Percentiles rank a stretch among this genome's conserved stretches.
These are phyloP conservation scores for Parelbella ahira DNA, from an alignment of 2,888 invertebrate species.

Conservation along the genomic window DNA sequence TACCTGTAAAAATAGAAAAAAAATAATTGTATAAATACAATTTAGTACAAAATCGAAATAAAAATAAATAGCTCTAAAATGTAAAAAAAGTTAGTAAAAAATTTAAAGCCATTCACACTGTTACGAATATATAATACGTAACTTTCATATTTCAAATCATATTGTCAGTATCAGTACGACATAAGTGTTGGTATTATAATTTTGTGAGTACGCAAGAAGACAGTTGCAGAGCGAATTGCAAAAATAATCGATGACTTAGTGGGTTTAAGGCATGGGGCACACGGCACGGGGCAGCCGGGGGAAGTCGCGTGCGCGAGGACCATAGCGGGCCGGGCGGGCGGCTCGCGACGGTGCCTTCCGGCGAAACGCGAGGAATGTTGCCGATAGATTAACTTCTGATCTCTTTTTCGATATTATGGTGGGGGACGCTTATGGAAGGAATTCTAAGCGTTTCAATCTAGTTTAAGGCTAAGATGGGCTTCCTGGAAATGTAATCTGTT, in stretches of 20 bases:
- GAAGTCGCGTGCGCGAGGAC: constrained; percentile 61
- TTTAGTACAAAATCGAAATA: too few species aligned
- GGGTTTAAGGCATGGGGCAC: constrained; percentile 37
- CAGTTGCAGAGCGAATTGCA: constrained; percentile 39
- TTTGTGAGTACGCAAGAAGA: constrained; percentile 4
- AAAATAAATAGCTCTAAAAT: too few species aligned
- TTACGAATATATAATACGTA: too few species aligned
- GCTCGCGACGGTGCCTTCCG: constrained; percentile 68
- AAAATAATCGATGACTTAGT: constrained; percentile 63
- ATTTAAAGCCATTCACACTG: too few species aligned
- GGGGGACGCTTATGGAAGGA: constrained; percentile 73
- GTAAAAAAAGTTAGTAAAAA: too few species aligned
- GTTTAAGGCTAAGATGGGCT: constrained; percentile 66
- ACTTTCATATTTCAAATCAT: too few species aligned
- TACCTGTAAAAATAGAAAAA: too few species aligned
- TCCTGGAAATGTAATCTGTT: too few species aligned
- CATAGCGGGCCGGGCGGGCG: constrained; percentile 39
- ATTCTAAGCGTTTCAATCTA: constrained; percentile 75
- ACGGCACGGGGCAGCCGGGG: constrained; percentile 27
- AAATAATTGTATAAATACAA: too few species aligned
- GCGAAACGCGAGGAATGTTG: constrained; percentile 78
- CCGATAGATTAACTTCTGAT: constrained; percentile 81
- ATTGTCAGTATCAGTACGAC: too few species aligned
- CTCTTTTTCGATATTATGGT: constrained; percentile 79
- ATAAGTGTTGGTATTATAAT: too few species aligned